Base-by-base conservation (phyloP, 1,140 invertebrate species). In the Berghia stephanieae region DNA sequence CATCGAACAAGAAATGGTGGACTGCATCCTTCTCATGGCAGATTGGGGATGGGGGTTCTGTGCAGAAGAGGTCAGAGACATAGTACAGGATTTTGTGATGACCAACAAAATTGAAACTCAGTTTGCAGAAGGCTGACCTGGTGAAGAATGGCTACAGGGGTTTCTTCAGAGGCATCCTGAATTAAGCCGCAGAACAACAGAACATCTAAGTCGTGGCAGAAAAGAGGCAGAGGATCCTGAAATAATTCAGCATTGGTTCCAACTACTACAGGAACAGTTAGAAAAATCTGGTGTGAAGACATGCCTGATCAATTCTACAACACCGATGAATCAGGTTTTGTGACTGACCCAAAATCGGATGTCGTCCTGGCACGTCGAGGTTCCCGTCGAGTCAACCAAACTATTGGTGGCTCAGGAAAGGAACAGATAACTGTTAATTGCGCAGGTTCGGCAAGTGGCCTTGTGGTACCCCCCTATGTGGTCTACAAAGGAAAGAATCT, bases 401-500 rank as follows among this genome's bases (percentile, higher is more conserved):
- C 42, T 18, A 77, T 70, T 6, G 44, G 49, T 27, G 57, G 57
- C 10, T 43, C 46, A 21, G 78, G 75, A 10, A 77, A 63, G 70
- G 60, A 55, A 10, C 57, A 70, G 3, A 55, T 43, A 10, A 77
- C 66, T 8, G 75, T 79, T 8, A 43, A 77, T 38, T 52, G 46
- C n/a, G 77, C 57, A 49, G 74, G 63, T 36, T 57, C 66, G n/a
- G n/a, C 74, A 27, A n/a, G 34, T 31, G 67, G 78, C 10, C 43
- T 75, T 44, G 27, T 77, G 40, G 38, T 69, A n/a, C 66, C 73
- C 21, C 75, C 75, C 38, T 69, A 77, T 69, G 75, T 79, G 18
- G 40, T 79, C 36, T 79, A 77, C 38, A 67, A 77, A 71, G 74
- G 73, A 21, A 79, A 77, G 34, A 77, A 79, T 44, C 43, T 79